A percentile compares a stretch with the other conserved stretches of the same genome.
Conservation (phyloP, 2,113 vertebrate genomes). For the Felis chaus region DNA sequence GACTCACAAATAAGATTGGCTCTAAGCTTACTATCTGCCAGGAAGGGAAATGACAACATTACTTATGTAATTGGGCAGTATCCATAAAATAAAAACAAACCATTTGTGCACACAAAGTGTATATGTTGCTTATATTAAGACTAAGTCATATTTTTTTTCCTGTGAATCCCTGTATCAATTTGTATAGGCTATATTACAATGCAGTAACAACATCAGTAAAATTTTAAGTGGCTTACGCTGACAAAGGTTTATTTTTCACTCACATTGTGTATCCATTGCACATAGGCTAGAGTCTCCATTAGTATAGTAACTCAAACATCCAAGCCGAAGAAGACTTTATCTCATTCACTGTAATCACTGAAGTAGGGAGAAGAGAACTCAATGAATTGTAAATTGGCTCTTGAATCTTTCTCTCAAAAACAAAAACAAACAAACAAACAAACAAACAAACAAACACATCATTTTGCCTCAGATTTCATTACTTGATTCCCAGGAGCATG, state of each 20-base stretch:
- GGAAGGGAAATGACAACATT: neutral
- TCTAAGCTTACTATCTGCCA: neutral
- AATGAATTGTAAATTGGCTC: neutral
- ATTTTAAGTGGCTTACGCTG: neutral
- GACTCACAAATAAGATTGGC: neutral
- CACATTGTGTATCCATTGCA: neutral
- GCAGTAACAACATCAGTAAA: neutral
- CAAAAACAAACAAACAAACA: too few species aligned
- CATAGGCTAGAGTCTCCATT: neutral
- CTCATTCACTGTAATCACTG: neutral
- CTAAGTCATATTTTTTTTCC: neutral
- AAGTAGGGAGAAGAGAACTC: neutral
- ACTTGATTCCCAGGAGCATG: neutral
- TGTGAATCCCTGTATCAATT: neutral
- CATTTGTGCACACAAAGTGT: neutral
- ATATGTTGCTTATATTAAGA: neutral
- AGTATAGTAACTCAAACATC: neutral
- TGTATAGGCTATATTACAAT: neutral
- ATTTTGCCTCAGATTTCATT: neutral
- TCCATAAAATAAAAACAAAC: conserved; percentile 13
- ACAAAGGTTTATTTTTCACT: neutral
- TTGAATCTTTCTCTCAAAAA: neutral
- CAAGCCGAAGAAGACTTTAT: neutral
- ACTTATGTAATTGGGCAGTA: neutral
- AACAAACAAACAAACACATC: neutral